Evolutionary conservation across 2,113 vertebrate species (phyloP).

Genomic region (Tychaedon coryphoeus): DNA sequence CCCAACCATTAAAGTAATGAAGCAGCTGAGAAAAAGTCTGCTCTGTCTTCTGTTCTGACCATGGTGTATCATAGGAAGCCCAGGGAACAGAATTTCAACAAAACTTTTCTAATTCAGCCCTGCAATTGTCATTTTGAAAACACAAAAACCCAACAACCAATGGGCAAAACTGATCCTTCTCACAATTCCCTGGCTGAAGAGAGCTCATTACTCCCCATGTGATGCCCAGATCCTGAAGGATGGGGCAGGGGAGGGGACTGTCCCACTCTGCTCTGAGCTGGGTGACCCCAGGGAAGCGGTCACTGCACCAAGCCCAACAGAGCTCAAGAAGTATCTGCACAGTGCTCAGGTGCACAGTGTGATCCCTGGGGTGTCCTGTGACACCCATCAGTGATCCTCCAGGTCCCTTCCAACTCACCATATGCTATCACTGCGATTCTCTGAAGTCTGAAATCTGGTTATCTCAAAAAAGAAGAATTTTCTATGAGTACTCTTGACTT

Average conservation of each 20-base stretch:
- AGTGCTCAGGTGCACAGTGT: accelerated
- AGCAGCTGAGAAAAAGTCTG: not conserved
- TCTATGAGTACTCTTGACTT: not conserved
- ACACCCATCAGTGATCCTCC: not conserved
- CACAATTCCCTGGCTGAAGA: too few species aligned
- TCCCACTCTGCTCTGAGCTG: too few species aligned
- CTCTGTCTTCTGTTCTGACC: not conserved
- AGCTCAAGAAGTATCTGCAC: not conserved
- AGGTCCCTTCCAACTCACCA: not conserved
- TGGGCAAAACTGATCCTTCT: too few species aligned
- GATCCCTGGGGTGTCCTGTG: not conserved
- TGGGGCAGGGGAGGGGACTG: too few species aligned
- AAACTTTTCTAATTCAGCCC: slow-evolving; percentile 14
- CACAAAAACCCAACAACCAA: not conserved
- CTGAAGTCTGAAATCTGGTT: not conserved
- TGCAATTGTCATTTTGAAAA: slow-evolving; percentile 17
- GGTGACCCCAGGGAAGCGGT: not conserved
- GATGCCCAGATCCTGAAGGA: too few species aligned
- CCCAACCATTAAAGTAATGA: not conserved
- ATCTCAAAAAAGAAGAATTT: not conserved
- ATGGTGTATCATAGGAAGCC: not conserved
- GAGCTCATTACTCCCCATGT: too few species aligned
- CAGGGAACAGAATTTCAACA: not conserved
- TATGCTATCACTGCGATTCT: not conserved
- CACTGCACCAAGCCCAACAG: not conserved